These are phyloP conservation scores for Nudaria mundana DNA, from an alignment of 2,888 invertebrate species.

Conservation along the genomic window DNA sequence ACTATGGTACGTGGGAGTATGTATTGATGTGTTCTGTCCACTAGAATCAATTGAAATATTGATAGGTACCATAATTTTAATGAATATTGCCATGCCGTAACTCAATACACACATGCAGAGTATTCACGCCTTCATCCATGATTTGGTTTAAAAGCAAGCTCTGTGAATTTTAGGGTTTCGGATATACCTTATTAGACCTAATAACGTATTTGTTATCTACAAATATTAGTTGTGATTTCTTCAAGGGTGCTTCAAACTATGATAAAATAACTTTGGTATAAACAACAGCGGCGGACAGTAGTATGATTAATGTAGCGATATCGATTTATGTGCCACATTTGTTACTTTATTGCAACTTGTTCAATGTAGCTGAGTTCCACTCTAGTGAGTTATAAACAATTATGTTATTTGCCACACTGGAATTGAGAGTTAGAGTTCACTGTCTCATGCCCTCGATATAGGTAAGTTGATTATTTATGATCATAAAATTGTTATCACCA, in stretches of 20 bases:
- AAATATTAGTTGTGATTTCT: too few relatives aligned
- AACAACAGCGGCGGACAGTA: conserved; percentile 45
- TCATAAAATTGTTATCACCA: too few relatives aligned
- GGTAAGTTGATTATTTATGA: too few relatives aligned
- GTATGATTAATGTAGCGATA: conserved; percentile 59
- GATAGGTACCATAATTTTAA: conserved; percentile 1
- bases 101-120: too few relatives aligned
- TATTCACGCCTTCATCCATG: too few relatives aligned
- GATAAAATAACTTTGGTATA: conserved; percentile 41
- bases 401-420: background rate
- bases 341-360: conserved; percentile 55
- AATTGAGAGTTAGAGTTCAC: conserved; percentile 1
- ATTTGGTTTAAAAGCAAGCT: too few relatives aligned
- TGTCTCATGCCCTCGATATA: too few relatives aligned
- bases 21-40: conserved; percentile 19
- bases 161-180: too few relatives aligned
- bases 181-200: too few relatives aligned
- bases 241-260: conserved; percentile 32
- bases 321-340: conserved; percentile 56
- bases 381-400: conserved; percentile 20
- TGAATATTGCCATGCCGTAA: too few relatives aligned
- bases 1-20: conserved; percentile 16
- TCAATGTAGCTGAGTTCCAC: conserved; percentile 40
- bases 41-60: conserved; percentile 1
- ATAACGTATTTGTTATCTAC: too few relatives aligned